These are phyloP conservation scores for Falco concolor DNA, from an alignment of 2,797 vertebrate species.

Conservation along the genomic window DNA sequence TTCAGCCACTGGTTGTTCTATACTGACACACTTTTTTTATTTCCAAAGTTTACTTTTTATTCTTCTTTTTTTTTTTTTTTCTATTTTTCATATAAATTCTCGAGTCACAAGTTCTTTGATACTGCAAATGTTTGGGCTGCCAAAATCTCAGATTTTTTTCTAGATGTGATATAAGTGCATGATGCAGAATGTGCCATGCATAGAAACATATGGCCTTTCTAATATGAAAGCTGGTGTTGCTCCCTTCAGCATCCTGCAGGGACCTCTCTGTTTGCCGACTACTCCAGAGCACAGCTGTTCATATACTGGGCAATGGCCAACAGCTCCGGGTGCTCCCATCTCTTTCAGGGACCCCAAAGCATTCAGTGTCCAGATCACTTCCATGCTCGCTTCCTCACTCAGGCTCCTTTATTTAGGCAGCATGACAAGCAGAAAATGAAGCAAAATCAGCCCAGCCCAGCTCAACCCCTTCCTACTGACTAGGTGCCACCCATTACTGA, in stretches of 20 bases:
- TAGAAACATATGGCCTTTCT: neutral
- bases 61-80: too few species aligned
- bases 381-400: neutral
- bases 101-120: neutral
- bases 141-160: neutral
- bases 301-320: neutral
- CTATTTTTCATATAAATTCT: neutral
- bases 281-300: neutral
- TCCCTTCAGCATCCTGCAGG: neutral
- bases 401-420: neutral
- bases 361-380: neutral
- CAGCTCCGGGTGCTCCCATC: fast-evolving
- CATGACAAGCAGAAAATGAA: neutral
- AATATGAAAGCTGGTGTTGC: neutral
- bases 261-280: neutral
- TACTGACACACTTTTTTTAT: fast-evolving
- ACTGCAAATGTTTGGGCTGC: neutral
- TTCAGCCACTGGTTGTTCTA: neutral
- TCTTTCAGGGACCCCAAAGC: neutral
- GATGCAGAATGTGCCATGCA: neutral
- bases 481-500: neutral
- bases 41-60: neutral
- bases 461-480: neutral
- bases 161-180: neutral
- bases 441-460: neutral